These are phyloP conservation scores for Trissoscelio sp. DNA, from an alignment of 2,888 invertebrate genomes.

Conservation along the genomic window DNA sequence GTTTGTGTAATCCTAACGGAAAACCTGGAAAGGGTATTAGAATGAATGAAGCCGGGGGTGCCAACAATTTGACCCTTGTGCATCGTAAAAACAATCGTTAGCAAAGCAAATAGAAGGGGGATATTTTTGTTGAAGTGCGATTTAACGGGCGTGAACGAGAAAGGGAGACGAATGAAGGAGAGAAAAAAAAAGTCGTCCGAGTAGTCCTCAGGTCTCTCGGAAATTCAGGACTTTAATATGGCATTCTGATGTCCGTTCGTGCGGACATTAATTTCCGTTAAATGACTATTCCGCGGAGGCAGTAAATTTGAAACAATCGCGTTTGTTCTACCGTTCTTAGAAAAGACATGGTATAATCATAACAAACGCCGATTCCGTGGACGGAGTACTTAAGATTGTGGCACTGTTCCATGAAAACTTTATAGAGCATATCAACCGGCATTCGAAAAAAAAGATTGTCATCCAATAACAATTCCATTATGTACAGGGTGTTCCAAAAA, in stretches of 20 bases:
- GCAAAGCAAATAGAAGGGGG: conserved; percentile 26
- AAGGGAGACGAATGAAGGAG: conserved; percentile 1
- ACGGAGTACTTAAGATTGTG: conserved; percentile 62
- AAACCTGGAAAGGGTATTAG: too few species aligned
- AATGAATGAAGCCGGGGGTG: not conserved
- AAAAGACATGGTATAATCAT: conserved; percentile 66
- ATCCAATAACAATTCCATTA: conserved; percentile 52
- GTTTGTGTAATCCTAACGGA: too few species aligned
- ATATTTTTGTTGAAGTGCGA: conserved; percentile 19
- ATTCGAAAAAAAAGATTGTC: conserved; percentile 50
- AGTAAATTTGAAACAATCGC: conserved; percentile 68
- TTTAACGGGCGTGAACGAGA: conserved; percentile 5
- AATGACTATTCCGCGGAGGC: conserved; percentile 62
- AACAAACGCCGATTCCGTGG: conserved; percentile 58
- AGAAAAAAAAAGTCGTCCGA: conserved; percentile 15
- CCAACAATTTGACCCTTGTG: conserved; percentile 30
- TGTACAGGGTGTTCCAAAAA: conserved; percentile 35
- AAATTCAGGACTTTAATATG: conserved; percentile 57
- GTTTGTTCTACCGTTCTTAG: conserved; percentile 64
- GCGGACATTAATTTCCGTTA: conserved; percentile 65
- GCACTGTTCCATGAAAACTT: conserved; percentile 65
- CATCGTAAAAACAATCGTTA: conserved; percentile 34
- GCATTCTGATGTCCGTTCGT: conserved; percentile 58
- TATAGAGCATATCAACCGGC: conserved; percentile 65
- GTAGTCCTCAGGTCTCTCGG: conserved; percentile 24